Conservation (phyloP, 2,888 invertebrate species). For the Brenthis ino region DNA sequence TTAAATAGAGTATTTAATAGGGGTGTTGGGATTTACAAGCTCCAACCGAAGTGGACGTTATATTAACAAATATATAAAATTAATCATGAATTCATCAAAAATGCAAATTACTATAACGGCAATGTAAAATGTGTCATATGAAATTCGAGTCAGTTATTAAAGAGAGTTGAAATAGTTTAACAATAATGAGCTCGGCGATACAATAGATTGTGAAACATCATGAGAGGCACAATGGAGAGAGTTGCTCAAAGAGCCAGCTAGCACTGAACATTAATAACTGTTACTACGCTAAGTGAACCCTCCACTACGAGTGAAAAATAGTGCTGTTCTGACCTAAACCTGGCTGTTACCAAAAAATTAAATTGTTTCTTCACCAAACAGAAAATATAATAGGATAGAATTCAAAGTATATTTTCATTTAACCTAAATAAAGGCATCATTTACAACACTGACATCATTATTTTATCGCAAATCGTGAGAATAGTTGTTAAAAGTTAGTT, state of each 20-base stretch:
- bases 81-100: constrained; percentile 1
- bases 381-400: constrained; percentile 4
- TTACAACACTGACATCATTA: constrained; percentile 18
- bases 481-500: constrained; percentile 9
- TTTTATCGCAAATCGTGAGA: constrained; percentile 21
- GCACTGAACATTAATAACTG: constrained; percentile 37
- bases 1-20: too few relatives aligned
- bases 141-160: constrained; percentile 41
- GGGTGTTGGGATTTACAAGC: too few relatives aligned
- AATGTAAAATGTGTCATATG: constrained; percentile 23
- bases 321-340: background rate
- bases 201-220: constrained; percentile 74
- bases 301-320: constrained; percentile 7
- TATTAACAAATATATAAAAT: background rate
- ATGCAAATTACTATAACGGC: constrained; percentile 8
- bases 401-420: background rate
- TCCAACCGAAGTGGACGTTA: too few relatives aligned
- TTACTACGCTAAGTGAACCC: constrained; percentile 26
- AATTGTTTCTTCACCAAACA: background rate
- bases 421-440: constrained; percentile 15
- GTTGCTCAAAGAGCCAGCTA: constrained; percentile 58
- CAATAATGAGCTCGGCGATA: constrained; percentile 62
- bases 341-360: background rate
- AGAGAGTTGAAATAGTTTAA: constrained; percentile 58
- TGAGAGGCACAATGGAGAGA: constrained; percentile 71